Base-by-base conservation (phyloP, 2,113 vertebrate species). In the Cyanoliseus patagonus region DNA sequence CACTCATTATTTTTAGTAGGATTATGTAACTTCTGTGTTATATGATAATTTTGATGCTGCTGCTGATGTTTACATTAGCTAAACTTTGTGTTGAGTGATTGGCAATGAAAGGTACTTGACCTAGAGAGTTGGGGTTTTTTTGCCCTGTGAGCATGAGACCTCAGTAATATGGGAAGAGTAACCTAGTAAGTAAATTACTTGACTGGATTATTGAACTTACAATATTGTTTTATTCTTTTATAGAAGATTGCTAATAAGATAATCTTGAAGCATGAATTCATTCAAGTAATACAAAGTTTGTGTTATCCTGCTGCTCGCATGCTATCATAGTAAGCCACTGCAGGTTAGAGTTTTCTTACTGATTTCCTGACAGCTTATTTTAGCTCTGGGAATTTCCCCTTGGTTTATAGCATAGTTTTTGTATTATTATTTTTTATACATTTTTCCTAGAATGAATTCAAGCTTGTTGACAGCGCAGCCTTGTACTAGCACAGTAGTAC, bases 281-380 rank as follows among this genome's bases (percentile, higher is more conserved):
- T 85, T 91, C 35, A 80, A 92, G 59, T 76, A 85, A 28, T 55
- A 85, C 24, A 66, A 94, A 57, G 11, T 80, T 83, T 95, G 46
- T 55, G 47, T 77, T 94, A 76, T 73, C 74, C 84, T 73, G 44
- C 52, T 90, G 67, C 53, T 95, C 0, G 0, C 37, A 41, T 72
- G 53, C 52, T 84, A 25, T 85, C 28, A 14, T 44, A 73, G 35
- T 87, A 91, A 85, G 63, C 87, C 46, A 80, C 37, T 85, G 67
- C 51, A 88, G 52, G 49, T 92, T 89, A 46, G 31, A 46, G 33
- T 91, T 92, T 94, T 91, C 74, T 72, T 82, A 61, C 1, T 92
- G 70, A 70, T 96, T 94, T 95, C 84, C 87, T 90, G 59, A 74
- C 79, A 64, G 27, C 63, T 86, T 93, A 93, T 69, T 94, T 97